Evolutionary conservation across 2,888 invertebrate species (phyloP).

Genomic region (Drosophila seclusa): DNA sequence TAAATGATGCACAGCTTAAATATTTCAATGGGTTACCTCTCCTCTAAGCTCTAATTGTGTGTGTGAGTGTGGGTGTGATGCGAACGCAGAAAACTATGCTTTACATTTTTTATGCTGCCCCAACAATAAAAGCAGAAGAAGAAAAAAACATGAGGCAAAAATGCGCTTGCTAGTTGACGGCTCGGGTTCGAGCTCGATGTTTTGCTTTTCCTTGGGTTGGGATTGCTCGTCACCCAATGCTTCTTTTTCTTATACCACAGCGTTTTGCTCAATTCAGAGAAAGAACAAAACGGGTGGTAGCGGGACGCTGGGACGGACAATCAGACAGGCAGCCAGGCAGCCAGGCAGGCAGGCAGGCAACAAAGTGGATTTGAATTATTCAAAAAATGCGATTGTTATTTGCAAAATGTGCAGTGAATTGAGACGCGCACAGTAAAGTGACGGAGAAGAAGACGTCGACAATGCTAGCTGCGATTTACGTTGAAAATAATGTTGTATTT

Average conservation of each 20-base stretch:
- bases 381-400: slow-evolving; percentile 81
- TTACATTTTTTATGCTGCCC: slow-evolving; percentile 73
- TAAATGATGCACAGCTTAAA: slow-evolving; percentile 74
- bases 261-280: slow-evolving; percentile 54
- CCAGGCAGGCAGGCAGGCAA: slow-evolving; percentile 57
- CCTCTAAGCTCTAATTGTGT: slow-evolving; percentile 52
- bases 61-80: slow-evolving; percentile 22
- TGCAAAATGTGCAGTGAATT: slow-evolving; percentile 81
- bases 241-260: slow-evolving; percentile 65
- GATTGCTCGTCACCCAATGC: slow-evolving; percentile 15
- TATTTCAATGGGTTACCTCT: slow-evolving; percentile 61
- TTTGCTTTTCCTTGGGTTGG: slow-evolving; percentile 4
- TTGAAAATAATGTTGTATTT: slow-evolving; percentile 75
- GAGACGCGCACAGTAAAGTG: slow-evolving; percentile 73
- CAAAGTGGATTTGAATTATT: slow-evolving; percentile 80
- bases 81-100: slow-evolving; percentile 73
- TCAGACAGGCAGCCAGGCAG: slow-evolving; percentile 2
- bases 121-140: slow-evolving; percentile 27
- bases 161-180: slow-evolving; percentile 68
- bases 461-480: slow-evolving; percentile 63
- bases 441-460: slow-evolving; percentile 50
- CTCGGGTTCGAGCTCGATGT: slow-evolving; percentile 3
- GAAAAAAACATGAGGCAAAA: slow-evolving; percentile 55
- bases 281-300: slow-evolving; percentile 40
- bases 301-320: slow-evolving; percentile 28